Conservation (phyloP, 2,797 vertebrate species). For the Sternotherus odoratus region DNA sequence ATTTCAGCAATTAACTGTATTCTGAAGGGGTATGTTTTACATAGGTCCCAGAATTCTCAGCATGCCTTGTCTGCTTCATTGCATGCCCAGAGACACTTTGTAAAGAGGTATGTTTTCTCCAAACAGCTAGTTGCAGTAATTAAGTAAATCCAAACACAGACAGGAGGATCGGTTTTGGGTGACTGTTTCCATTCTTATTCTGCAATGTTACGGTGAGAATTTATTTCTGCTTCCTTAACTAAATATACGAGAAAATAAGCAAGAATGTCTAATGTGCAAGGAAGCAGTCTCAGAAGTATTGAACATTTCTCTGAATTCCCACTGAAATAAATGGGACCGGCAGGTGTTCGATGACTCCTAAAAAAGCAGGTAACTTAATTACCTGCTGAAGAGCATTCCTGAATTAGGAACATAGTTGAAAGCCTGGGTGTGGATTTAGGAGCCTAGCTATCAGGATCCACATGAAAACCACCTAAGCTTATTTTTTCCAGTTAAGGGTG, state of each 20-base stretch:
- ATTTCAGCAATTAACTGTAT: slow-evolving; percentile 56
- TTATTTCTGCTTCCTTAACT: not conserved
- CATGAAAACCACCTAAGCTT: no score
- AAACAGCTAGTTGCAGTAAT: not conserved
- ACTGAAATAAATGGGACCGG: not conserved
- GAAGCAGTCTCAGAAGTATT: not conserved
- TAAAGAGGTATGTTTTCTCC: not conserved
- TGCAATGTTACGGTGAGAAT: not conserved
- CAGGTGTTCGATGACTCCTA: not conserved
- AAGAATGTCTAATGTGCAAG: not conserved
- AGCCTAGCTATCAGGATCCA: not conserved
- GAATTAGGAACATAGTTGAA: not conserved
- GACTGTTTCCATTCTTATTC: not conserved
- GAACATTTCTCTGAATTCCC: not conserved
- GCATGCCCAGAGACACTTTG: not conserved
- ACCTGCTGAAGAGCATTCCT: not conserved
- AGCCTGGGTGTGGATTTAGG: not conserved
- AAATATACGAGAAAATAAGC: not conserved
- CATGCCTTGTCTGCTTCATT: not conserved
- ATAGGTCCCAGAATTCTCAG: slow-evolving; percentile 1
- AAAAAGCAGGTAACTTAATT: not conserved
- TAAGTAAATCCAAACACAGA: not conserved
- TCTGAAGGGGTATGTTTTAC: slow-evolving; percentile 8
- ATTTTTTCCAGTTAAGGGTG: no score
- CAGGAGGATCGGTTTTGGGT: not conserved